phyloP scores from a whole-genome alignment of 2,888 invertebrate genomes.

The Eupithecia vulgata region DNA sequence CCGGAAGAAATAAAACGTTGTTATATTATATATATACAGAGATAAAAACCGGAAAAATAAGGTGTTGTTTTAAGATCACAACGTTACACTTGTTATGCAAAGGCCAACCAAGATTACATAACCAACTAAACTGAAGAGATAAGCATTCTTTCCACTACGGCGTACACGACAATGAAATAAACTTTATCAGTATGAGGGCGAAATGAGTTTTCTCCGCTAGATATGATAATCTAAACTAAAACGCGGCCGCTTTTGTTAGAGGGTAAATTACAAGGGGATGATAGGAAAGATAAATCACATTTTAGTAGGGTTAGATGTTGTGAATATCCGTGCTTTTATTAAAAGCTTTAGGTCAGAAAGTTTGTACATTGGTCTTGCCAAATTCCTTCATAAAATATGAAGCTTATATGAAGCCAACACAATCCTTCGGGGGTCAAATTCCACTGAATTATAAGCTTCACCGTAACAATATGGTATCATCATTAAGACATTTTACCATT shows the following conservation, averaged over 20 bases:
- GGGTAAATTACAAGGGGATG: conserved; percentile 43
- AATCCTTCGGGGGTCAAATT: no score
- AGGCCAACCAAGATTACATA: conserved; percentile 14
- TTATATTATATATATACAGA: neutral
- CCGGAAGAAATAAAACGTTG: neutral
- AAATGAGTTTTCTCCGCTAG: conserved; percentile 50
- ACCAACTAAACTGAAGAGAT: conserved; percentile 25
- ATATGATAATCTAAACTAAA: conserved; percentile 50
- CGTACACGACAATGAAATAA: conserved; percentile 29
- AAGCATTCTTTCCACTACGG: conserved; percentile 38
- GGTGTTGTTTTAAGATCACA: neutral
- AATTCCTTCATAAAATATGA: conserved; percentile 4
- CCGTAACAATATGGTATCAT: no score
- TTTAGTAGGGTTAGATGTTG: conserved; percentile 32
- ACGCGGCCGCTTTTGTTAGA: conserved; percentile 44
- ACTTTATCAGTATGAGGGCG: conserved; percentile 41
- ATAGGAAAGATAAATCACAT: conserved; percentile 36
- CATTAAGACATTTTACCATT: no score
- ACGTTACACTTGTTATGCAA: conserved; percentile 5
- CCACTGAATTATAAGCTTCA: no score
- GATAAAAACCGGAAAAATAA: neutral
- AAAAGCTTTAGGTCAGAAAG: conserved; percentile 5
- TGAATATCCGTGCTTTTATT: conserved; percentile 18
- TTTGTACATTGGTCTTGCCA: neutral
- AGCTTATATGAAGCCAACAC: neutral